Evolutionary conservation across 2,888 invertebrate species (phyloP).

Genomic region (Papilio gigon): DNA sequence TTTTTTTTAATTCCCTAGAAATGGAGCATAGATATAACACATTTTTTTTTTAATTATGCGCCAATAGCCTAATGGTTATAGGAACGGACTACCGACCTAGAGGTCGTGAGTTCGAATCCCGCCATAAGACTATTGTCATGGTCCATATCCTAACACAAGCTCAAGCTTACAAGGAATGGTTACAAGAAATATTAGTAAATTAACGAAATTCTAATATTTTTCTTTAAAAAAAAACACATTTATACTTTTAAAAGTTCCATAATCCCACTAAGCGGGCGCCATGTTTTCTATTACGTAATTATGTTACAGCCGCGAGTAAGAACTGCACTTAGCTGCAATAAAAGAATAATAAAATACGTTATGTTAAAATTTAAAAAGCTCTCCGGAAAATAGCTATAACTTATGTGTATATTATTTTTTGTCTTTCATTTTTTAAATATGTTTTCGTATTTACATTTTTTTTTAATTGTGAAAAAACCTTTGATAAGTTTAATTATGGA

Average conservation of each 20-base stretch:
- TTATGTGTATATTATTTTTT: background rate
- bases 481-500: too few species aligned
- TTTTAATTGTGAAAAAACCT: background rate
- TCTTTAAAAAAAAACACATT: background rate
- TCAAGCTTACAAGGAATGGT: too few species aligned
- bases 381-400: background rate
- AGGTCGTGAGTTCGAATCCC: too few species aligned
- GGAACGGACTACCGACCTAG: too few species aligned
- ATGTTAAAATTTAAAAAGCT: slow-evolving; percentile 19
- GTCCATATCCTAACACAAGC: too few species aligned
- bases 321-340: slow-evolving; percentile 15
- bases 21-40: too few species aligned
- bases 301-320: slow-evolving; percentile 17
- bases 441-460: background rate
- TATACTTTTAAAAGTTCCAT: background rate
- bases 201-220: too few species aligned
- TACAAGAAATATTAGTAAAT: too few species aligned
- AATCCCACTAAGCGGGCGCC: background rate
- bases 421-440: background rate
- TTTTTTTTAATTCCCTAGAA: too few species aligned
- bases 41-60: too few species aligned
- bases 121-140: too few species aligned
- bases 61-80: too few species aligned
- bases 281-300: slow-evolving; percentile 19
- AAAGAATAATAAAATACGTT: slow-evolving; percentile 22